Conservation (phyloP, 2,797 vertebrate genomes). For the Hirundo rustica region DNA sequence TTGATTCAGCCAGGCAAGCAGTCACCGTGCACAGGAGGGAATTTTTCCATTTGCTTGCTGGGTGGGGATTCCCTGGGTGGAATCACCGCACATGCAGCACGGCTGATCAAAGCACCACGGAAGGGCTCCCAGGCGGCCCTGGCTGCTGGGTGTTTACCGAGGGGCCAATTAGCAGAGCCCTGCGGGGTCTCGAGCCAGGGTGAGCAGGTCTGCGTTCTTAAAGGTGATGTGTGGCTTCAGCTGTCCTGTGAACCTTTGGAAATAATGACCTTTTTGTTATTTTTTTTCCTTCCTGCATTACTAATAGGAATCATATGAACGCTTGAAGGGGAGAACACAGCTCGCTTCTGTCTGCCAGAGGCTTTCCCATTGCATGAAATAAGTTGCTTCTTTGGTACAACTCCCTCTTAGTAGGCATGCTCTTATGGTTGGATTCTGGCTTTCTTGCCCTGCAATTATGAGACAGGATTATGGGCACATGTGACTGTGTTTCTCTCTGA, state of each 20-base stretch:
- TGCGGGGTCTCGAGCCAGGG: neutral
- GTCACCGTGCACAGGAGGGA: neutral
- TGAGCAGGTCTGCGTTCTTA: neutral
- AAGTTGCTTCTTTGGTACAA: neutral
- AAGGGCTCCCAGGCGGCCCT: neutral
- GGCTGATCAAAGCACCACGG: neutral
- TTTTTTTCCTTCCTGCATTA: neutral
- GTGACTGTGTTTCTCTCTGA: neutral
- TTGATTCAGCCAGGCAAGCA: neutral
- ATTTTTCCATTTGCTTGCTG: neutral
- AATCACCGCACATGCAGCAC: neutral
- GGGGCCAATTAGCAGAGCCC: conserved; percentile 3
- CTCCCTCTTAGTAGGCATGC: neutral
- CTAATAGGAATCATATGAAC: neutral
- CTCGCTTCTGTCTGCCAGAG: neutral
- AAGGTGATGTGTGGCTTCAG: conserved; percentile 31
- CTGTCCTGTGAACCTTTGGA: neutral
- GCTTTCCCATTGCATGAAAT: neutral
- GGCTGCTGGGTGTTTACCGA: neutral
- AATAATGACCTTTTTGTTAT: neutral
- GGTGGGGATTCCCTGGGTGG: neutral
- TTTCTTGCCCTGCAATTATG: neutral
- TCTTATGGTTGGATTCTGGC: neutral
- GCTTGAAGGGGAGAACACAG: neutral
- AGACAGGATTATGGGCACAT: neutral